phyloP scores from a whole-genome alignment of 2,888 invertebrate genomes.

The Laspeyria flexula region DNA sequence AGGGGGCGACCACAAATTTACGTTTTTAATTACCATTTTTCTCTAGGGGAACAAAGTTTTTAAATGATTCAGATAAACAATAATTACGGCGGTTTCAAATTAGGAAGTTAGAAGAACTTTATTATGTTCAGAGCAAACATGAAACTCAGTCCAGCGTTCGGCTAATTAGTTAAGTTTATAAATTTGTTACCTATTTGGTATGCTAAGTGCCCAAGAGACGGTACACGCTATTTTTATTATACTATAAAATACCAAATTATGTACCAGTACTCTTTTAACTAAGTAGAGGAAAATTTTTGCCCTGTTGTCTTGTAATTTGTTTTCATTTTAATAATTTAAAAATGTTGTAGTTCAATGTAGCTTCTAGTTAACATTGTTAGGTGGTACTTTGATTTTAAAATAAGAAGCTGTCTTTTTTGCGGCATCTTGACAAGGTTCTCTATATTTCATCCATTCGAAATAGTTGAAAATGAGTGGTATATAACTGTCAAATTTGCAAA shows the following conservation, averaged over 20 bases:
- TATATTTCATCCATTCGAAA: too few relatives aligned
- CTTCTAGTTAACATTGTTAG: too few relatives aligned
- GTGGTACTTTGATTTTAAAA: too few relatives aligned
- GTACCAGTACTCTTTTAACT: slow-evolving; percentile 24
- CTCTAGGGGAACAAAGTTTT: slow-evolving; percentile 48
- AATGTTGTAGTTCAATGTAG: too few relatives aligned
- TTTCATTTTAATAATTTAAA: too few relatives aligned
- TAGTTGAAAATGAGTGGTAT: too few relatives aligned
- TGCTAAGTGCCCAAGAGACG: slow-evolving; percentile 70
- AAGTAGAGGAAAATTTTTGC: neutral
- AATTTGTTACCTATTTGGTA: slow-evolving; percentile 83
- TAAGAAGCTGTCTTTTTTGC: too few relatives aligned
- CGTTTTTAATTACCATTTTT: slow-evolving; percentile 55
- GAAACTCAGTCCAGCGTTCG: slow-evolving; percentile 69
- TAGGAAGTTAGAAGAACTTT: slow-evolving; percentile 71
- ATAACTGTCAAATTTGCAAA: too few relatives aligned
- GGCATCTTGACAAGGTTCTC: too few relatives aligned
- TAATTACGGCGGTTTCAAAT: slow-evolving; percentile 73
- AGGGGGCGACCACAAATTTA: slow-evolving; percentile 31
- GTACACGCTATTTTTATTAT: slow-evolving; percentile 53
- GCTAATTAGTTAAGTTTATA: slow-evolving; percentile 81
- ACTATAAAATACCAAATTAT: slow-evolving; percentile 49
- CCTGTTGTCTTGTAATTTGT: neutral
- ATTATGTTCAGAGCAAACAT: slow-evolving; percentile 72
- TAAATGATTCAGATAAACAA: slow-evolving; percentile 66